Percentiles rank a stretch among this genome's conserved stretches.
Conservation (phyloP, 2,888 invertebrate genomes). For the Sarcophaga variegata region DNA sequence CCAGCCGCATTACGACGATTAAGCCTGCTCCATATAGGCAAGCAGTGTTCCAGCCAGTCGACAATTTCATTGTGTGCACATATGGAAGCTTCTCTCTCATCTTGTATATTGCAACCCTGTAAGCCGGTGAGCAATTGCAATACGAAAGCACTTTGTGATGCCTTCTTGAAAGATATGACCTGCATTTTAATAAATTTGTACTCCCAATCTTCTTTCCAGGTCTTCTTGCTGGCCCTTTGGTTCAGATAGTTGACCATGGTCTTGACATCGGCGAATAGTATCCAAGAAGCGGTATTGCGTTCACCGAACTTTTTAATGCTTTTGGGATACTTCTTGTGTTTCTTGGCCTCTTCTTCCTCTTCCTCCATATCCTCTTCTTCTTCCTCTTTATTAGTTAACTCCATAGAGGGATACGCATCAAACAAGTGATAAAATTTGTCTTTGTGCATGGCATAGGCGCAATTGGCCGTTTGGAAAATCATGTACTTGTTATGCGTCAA, state of each 20-base stretch:
- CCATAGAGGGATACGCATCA: conserved; percentile 84
- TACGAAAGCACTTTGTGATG: conserved; percentile 75
- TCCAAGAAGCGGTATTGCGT: conserved; percentile 80
- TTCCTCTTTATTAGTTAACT: conserved; percentile 72
- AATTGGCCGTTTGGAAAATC: conserved; percentile 84
- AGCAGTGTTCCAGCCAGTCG: conserved; percentile 78
- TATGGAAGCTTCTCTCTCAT: conserved; percentile 73
- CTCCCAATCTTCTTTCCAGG: conserved; percentile 75
- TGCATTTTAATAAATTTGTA: conserved; percentile 75
- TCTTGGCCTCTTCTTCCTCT: conserved; percentile 51
- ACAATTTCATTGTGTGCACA: conserved; percentile 79
- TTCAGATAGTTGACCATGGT: conserved; percentile 77
- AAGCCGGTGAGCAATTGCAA: conserved; percentile 77
- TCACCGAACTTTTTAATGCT: conserved; percentile 76
- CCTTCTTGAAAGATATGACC: conserved; percentile 77
- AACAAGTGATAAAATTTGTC: conserved; percentile 85
- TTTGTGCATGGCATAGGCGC: conserved; percentile 84
- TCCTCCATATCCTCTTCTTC: conserved; percentile 67
- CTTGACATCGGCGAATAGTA: conserved; percentile 76
- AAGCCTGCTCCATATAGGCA: conserved; percentile 80
- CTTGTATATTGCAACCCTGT: conserved; percentile 70
- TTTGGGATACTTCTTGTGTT: conserved; percentile 70
- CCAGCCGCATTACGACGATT: conserved; percentile 77
- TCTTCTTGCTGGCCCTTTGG: conserved; percentile 71
- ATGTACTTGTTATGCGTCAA: conserved; percentile 82